Evolutionary conservation across 2,888 invertebrate genomes (phyloP).

Genomic region (Eupeodes latifasciatus): DNA sequence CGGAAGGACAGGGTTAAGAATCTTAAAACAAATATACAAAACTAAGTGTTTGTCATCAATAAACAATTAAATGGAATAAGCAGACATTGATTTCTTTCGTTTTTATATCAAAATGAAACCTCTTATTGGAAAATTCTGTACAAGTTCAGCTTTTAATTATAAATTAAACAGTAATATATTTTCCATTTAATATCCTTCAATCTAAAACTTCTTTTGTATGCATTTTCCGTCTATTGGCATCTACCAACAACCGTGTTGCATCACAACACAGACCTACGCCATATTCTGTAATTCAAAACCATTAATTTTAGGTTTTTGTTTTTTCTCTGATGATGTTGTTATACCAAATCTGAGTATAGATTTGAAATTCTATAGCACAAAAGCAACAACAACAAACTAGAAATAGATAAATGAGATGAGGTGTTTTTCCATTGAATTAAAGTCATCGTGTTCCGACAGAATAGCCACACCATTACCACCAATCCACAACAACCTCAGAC

Average conservation of each 20-base stretch:
- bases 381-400: not conserved
- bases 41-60: no score
- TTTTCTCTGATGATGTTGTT: not conserved
- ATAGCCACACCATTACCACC: not conserved
- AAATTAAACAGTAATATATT: no score
- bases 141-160: no score
- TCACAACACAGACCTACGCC: not conserved
- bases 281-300: slow-evolving; percentile 33
- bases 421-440: slow-evolving; percentile 26
- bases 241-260: slow-evolving; percentile 36
- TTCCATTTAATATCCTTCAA: slow-evolving; percentile 13
- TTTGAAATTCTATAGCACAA: not conserved
- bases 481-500: slow-evolving; percentile 15
- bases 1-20: no score
- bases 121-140: no score
- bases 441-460: slow-evolving; percentile 24
- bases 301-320: slow-evolving; percentile 7
- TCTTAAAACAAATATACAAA: no score
- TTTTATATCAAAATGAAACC: no score
- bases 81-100: no score
- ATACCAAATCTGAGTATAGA: not conserved
- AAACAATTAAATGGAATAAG: no score
- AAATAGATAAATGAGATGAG: not conserved
- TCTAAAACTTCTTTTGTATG: not conserved
- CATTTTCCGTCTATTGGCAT: not conserved